Base-by-base conservation (phyloP, 2,888 invertebrate genomes). In the Parelbella ahira region DNA sequence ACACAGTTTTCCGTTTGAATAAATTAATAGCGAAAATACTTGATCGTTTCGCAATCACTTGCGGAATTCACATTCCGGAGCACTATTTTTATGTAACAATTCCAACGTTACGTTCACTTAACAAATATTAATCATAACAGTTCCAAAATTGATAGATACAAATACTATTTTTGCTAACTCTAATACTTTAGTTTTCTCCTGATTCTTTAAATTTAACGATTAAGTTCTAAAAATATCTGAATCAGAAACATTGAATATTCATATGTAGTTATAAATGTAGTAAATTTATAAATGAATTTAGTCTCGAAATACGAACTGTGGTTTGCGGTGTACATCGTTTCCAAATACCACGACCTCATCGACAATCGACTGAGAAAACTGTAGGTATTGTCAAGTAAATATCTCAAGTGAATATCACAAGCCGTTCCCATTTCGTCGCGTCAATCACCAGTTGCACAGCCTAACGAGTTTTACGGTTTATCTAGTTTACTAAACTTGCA, bases 361-460 rank as follows among this genome's bases (percentile, higher is more conserved):
- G 20, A 20, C 41, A 41, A n/a, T 41, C 33, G 15, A 21, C 41
- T 34, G 33, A 33, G 33, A 41, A 41, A 41, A 41, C 41, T 33
- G n/a, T n/a, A n/a, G n/a, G 41, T 33, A 41, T 33, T 34, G 27
- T 41, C 32, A 28, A 34, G 41, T 15, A 41, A 41, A 24, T 34
- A 34, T 34, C 23, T 32, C 12, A 11, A 29, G 29, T 15, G 15
- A 33, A 39, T 41, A 33, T 34, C 41, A 21, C 41, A 10, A 15
- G 41, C 27, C 33, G 33, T 41, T 41, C 27, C 33, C 9, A 41
- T 41, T 41, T 27, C 19, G 33, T 27, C 33, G 24, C 33, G 41
- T 41, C 41, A 41, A 28, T 41, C 41, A 34, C 8, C 12, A 11
- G 25, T 39, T 32, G n/a, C n/a, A 39, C 8, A 18, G n/a, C 24